Evolutionary conservation across 1,140 invertebrate genomes (phyloP).

Genomic region (Drosophila serrata): DNA sequence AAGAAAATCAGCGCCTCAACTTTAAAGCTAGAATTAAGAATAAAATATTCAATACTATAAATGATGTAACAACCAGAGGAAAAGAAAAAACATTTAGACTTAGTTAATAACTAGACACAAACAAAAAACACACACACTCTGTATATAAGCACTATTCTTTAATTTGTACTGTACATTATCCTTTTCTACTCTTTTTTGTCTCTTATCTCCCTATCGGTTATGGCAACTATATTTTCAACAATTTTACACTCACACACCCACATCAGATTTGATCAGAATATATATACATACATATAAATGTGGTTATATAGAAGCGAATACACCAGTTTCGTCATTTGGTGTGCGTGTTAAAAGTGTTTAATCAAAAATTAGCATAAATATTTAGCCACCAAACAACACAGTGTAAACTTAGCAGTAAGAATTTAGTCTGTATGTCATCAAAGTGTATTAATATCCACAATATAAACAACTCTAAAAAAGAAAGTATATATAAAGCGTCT

Average conservation of each 20-base stretch:
- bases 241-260: slow-evolving; percentile 30
- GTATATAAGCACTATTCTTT: slow-evolving; percentile 60
- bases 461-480: slow-evolving; percentile 43
- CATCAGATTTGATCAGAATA: slow-evolving; percentile 27
- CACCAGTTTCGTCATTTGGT: slow-evolving; percentile 43
- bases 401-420: slow-evolving; percentile 46
- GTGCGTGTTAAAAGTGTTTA: slow-evolving; percentile 62
- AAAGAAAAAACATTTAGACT: slow-evolving; percentile 19
- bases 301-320: slow-evolving; percentile 21
- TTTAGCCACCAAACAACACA: slow-evolving; percentile 62
- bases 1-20: slow-evolving; percentile 49
- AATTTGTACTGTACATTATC: slow-evolving; percentile 54
- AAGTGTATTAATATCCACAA: slow-evolving; percentile 69
- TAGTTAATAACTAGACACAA: slow-evolving; percentile 46
- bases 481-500: background rate
- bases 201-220: slow-evolving; percentile 56
- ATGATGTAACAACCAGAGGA: slow-evolving; percentile 8
- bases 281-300: slow-evolving; percentile 25
- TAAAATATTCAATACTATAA: slow-evolving; percentile 36
- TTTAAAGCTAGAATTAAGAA: slow-evolving; percentile 52
- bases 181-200: slow-evolving; percentile 37
- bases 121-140: slow-evolving; percentile 26
- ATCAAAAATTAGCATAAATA: slow-evolving; percentile 64
- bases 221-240: slow-evolving; percentile 60
- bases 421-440: slow-evolving; percentile 50